Evolutionary conservation across 1,140 invertebrate species (phyloP).

Genomic region (Hetaerina americana): DNA sequence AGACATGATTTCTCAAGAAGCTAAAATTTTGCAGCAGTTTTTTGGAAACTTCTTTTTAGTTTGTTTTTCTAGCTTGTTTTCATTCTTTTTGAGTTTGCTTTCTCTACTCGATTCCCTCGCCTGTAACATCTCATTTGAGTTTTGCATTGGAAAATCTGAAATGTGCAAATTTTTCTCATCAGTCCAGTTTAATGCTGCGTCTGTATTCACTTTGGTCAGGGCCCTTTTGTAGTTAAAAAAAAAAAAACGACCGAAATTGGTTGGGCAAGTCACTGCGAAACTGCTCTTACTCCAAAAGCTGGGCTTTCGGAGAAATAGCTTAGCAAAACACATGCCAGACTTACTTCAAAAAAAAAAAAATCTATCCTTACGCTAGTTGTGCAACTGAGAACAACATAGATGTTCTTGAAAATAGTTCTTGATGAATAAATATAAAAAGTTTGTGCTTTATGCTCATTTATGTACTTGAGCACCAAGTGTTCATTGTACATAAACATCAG

Average conservation of each 20-base stretch:
- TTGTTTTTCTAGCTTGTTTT: constrained; percentile 3
- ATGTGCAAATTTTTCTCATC: too few species aligned
- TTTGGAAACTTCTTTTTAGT: constrained; percentile 1
- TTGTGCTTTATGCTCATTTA: constrained; percentile 20
- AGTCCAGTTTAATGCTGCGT: too few species aligned
- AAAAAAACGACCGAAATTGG: background rate
- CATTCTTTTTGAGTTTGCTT: constrained; percentile 9
- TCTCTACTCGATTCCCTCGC: background rate
- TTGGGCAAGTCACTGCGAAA: background rate
- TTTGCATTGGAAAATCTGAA: too few species aligned
- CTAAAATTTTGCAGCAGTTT: background rate
- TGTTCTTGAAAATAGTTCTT: background rate
- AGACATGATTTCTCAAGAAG: background rate
- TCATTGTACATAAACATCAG: background rate
- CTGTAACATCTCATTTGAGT: background rate
- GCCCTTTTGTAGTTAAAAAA: background rate
- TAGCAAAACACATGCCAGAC: background rate
- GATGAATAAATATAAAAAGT: background rate
- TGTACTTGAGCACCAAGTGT: constrained; percentile 4
- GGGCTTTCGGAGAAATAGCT: background rate
- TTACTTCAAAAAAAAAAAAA: constrained; percentile 3
- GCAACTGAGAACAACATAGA: background rate
- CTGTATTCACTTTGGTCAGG: too few species aligned
- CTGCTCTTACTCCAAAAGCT: background rate
- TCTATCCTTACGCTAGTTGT: background rate